phyloP scores from a whole-genome alignment of 2,888 invertebrate genomes.

The Tolmerus cingulatus region DNA sequence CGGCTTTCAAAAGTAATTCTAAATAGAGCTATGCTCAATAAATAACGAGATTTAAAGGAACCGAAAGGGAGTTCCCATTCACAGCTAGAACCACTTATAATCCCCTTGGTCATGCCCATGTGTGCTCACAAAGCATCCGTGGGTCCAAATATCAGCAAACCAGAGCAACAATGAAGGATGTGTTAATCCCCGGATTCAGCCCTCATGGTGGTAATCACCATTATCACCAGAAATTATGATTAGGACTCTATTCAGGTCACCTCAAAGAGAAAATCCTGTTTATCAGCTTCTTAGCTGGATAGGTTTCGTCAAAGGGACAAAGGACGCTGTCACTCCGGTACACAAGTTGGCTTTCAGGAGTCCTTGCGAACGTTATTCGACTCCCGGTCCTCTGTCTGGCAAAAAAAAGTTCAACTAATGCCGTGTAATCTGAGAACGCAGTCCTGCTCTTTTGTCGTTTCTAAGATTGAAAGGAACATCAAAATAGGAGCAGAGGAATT shows the following conservation, averaged over 20 bases:
- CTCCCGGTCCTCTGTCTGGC: background rate
- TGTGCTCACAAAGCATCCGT: background rate
- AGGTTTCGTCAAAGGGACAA: slow-evolving; percentile 21
- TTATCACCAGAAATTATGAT: slow-evolving; percentile 43
- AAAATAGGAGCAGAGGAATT: slow-evolving; percentile 16
- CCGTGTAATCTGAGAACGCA: slow-evolving; percentile 42
- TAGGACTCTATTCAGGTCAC: slow-evolving; percentile 39
- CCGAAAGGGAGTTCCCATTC: background rate
- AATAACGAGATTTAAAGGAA: slow-evolving; percentile 37
- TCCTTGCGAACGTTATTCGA: slow-evolving; percentile 30
- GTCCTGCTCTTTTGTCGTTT: slow-evolving; percentile 36
- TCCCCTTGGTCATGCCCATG: slow-evolving; percentile 40
- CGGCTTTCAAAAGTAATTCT: background rate
- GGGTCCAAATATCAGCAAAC: slow-evolving; percentile 38
- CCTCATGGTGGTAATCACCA: slow-evolving; percentile 41
- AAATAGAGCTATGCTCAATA: background rate
- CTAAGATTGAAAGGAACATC: slow-evolving; percentile 11
- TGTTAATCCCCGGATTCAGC: slow-evolving; percentile 33
- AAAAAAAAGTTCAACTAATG: slow-evolving; percentile 32
- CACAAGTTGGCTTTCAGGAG: slow-evolving; percentile 6
- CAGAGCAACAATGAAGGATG: slow-evolving; percentile 36
- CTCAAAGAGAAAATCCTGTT: slow-evolving; percentile 40
- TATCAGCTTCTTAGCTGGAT: slow-evolving; percentile 40
- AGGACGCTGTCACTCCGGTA: slow-evolving; percentile 9
- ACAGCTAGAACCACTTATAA: slow-evolving; percentile 21